Evolutionary conservation across 1,140 invertebrate genomes (phyloP), one percentile per base, ranked within the genome.

Genomic region (Drosophila lacertosa): DNA sequence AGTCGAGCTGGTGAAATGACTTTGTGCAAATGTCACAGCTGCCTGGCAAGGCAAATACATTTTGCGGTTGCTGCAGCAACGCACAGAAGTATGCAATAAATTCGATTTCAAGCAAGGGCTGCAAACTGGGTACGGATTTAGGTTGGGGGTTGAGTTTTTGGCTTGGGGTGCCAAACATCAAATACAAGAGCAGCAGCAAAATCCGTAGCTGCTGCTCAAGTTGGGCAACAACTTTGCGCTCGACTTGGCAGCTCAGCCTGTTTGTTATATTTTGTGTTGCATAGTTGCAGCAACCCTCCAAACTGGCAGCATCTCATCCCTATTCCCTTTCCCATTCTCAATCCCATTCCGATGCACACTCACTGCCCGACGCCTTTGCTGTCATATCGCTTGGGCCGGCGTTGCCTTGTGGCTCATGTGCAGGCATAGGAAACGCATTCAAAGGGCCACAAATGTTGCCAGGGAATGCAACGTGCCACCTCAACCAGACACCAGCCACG

Each of bases 71-170:
- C 55, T 44, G 59, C 72, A 68, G 26, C 47, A 64, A 79, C 79
- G 80, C 80, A 67, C 77, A 81, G 63, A 76, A 84, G 73, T 86
- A 65, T 81, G 73, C 81, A 84, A 84, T 84, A 84, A 84, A 84
- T 88, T 88, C 81, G 82, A 84, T 86, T 77, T 74, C 74, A 64
- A 62, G 3, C 32, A 9, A 24, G 26, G 47, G 42, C n/a, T 53
- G 32, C 20, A 18, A 20, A 3, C 11, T 9, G 22, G 15, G 15
- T 2, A 9, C 1, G 15, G 4, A 4, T 5, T 2, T 29, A 2
- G 26, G 32, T 2, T 0, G 3, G 45, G 33, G 13, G 24, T 4
- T 16, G 24, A 51, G 1, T 7, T n/a, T 2, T 24, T 16, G 51
- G 39, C 18, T 26, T n/a, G 10, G 4, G 9, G 18, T 55, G 53